A percentile compares a stretch with the other conserved stretches of the same genome.
Conservation (phyloP, 2,113 vertebrate species). For the Cardinalis cardinalis region DNA sequence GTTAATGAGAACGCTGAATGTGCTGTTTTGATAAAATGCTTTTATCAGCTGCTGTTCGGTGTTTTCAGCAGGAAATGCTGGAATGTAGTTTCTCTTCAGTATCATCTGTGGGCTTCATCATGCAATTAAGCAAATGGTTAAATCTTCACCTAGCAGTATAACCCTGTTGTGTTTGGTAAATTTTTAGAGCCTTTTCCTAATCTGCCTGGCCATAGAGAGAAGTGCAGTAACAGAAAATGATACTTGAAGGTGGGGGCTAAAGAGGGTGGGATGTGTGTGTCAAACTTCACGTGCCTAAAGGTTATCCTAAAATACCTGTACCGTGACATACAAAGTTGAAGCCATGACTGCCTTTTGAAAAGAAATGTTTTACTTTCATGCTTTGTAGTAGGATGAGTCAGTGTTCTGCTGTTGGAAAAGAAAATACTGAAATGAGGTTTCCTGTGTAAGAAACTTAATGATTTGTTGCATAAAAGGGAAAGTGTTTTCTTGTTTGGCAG, state of each 20-base stretch:
- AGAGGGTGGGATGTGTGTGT: not conserved
- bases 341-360: slow-evolving; percentile 9
- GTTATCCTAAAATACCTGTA: not conserved
- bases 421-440: not conserved
- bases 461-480: not conserved
- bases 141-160: not conserved
- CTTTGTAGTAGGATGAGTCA: not conserved
- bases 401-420: not conserved
- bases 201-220: not conserved
- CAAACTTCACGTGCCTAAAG: not conserved
- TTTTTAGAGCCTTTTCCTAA: not conserved
- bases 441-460: not conserved
- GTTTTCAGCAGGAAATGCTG: slow-evolving; percentile 24
- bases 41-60: slow-evolving; percentile 8
- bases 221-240: not conserved
- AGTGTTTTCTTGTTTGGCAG: not conserved
- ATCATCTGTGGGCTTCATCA: not conserved
- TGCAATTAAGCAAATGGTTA: not conserved
- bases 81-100: not conserved
- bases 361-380: not conserved
- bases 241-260: not conserved
- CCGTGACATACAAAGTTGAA: not conserved
- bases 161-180: not conserved
- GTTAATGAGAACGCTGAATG: slow-evolving; percentile 11
- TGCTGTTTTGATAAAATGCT: slow-evolving; percentile 31